Evolutionary conservation across 2,797 vertebrate genomes (phyloP).

Genomic region (Oreonectes daqikongensis): DNA sequence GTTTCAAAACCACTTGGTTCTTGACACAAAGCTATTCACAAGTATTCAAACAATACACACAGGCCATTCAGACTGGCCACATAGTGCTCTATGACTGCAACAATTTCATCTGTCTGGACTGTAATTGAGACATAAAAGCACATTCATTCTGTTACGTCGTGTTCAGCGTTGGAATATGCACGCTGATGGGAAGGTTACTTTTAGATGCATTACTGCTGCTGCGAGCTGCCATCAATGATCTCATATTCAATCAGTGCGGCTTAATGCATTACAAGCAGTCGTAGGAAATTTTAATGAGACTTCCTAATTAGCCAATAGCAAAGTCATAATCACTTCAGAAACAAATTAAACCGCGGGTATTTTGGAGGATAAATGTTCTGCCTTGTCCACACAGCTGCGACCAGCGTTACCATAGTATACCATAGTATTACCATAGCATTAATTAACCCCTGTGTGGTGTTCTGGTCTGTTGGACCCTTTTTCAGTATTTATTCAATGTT

Average conservation of each 20-base stretch:
- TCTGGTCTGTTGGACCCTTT: too few species aligned
- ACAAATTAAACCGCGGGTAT: slow-evolving; percentile 79
- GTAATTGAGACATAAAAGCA: slow-evolving; percentile 56
- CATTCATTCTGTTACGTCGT: slow-evolving; percentile 47
- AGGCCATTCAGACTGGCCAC: slow-evolving; percentile 29
- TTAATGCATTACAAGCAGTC: slow-evolving; percentile 82
- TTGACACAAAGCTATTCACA: slow-evolving; percentile 38
- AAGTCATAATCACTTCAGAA: slow-evolving; percentile 79
- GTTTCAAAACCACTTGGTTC: slow-evolving; percentile 38
- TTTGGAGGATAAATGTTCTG: slow-evolving; percentile 73
- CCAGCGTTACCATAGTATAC: not conserved
- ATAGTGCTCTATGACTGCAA: slow-evolving; percentile 1
- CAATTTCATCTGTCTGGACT: slow-evolving; percentile 9
- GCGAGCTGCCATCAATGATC: slow-evolving; percentile 65
- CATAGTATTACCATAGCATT: slow-evolving; percentile 20
- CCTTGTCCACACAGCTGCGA: slow-evolving; percentile 53
- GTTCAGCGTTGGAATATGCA: slow-evolving; percentile 60
- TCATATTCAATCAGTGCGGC: slow-evolving; percentile 77
- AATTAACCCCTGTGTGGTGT: not conserved
- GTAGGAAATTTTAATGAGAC: slow-evolving; percentile 76
- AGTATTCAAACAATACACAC: slow-evolving; percentile 29
- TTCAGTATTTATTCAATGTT: too few species aligned
- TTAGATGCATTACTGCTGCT: slow-evolving; percentile 59
- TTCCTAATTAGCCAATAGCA: slow-evolving; percentile 81
- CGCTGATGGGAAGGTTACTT: slow-evolving; percentile 49